Evolutionary conservation across 2,888 invertebrate genomes (phyloP).

Genomic region (Embidobia sp.): DNA sequence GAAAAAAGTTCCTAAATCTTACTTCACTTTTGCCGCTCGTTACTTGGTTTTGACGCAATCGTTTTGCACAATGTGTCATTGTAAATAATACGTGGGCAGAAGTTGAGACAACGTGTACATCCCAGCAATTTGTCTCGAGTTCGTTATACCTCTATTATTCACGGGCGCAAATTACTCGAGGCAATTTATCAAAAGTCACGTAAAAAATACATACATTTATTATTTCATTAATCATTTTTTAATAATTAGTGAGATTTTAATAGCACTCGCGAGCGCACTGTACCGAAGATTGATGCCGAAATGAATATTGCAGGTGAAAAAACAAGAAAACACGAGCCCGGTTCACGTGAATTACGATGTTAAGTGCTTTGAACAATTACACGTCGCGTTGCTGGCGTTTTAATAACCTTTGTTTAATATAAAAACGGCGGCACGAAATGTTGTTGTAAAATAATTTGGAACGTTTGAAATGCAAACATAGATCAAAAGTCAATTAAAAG

Average conservation of each 20-base stretch:
- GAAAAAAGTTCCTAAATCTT: no score
- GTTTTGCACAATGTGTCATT: conserved; percentile 23
- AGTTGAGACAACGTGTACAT: conserved; percentile 29
- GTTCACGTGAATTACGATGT: conserved; percentile 16
- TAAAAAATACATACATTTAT: conserved; percentile 18
- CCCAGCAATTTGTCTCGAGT: conserved; percentile 33
- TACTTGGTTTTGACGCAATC: no score
- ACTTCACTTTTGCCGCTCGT: no score
- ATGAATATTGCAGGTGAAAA: conserved; percentile 1
- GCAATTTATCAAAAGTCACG: conserved; percentile 28
- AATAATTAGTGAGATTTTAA: conserved; percentile 26
- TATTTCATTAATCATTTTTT: conserved; percentile 22
- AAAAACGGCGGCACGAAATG: neutral
- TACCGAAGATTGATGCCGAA: conserved; percentile 13
- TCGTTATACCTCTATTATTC: conserved; percentile 39
- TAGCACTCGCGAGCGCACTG: neutral
- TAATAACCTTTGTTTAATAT: conserved; percentile 10
- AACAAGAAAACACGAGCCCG: no score
- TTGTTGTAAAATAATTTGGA: no score
- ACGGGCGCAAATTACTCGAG: conserved; percentile 19
- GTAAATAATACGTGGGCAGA: conserved; percentile 43
- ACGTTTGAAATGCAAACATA: no score
- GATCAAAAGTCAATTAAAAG: no score
- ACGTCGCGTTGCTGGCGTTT: neutral
- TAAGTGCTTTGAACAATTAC: conserved; percentile 23